phyloP scores from a whole-genome alignment of 2,797 vertebrate species.

The Coregonus sp. region DNA sequence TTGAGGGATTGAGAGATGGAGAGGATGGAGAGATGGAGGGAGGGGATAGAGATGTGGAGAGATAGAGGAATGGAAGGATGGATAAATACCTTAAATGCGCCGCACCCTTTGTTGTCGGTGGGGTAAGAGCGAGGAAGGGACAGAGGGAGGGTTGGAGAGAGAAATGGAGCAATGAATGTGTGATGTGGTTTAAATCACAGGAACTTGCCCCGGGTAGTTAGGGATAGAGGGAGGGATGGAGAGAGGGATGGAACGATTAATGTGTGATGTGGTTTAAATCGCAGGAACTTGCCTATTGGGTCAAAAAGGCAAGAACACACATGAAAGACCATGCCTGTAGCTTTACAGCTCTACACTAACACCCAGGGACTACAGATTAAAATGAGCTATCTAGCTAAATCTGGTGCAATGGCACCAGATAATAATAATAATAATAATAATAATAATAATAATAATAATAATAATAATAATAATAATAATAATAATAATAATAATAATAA shows the following conservation, averaged over 20 bases:
- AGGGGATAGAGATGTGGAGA: slow-evolving; percentile 58
- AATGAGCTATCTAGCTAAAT: not conserved
- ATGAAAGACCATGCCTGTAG: not conserved
- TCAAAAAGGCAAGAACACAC: not conserved
- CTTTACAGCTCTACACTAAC: not conserved
- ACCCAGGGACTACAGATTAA: not conserved
- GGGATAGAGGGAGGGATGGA: slow-evolving; percentile 27
- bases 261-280: not conserved
- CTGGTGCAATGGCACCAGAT: no score
- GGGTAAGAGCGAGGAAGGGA: not conserved
- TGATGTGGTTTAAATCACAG: not conserved
- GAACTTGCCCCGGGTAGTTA: not conserved
- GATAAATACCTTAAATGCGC: slow-evolving; percentile 3
- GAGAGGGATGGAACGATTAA: slow-evolving; percentile 7
- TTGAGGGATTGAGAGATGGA: not conserved
- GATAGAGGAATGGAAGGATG: not conserved
- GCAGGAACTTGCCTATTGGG: not conserved
- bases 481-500: no score
- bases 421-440: no score
- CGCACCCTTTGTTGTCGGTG: not conserved
- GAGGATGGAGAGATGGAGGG: slow-evolving; percentile 31
- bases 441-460: no score
- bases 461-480: no score
- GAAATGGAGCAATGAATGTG: slow-evolving; percentile 11
- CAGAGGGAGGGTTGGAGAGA: slow-evolving; percentile 22